Evolutionary conservation across 53 echinoderm and acorn worm genomes (phyloP).

Genomic region (Actinopyga echinites): DNA sequence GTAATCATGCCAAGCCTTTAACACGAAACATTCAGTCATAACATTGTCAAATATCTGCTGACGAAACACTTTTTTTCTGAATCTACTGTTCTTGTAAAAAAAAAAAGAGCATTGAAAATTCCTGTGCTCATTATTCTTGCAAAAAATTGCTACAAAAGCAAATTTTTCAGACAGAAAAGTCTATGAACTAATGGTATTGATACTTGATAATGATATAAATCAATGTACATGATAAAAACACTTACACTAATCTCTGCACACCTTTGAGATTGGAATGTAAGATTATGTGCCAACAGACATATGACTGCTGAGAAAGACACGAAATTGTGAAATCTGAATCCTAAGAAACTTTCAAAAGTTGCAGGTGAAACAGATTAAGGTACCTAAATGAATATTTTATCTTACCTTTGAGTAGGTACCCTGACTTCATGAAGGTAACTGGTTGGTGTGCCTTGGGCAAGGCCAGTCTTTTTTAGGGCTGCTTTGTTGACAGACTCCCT

Average conservation of each 20-base stretch:
- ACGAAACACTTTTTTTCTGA: too few relatives aligned
- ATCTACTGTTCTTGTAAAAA: too few relatives aligned
- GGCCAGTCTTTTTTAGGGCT: constrained; percentile 59
- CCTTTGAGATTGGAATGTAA: neutral
- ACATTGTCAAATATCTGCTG: too few relatives aligned
- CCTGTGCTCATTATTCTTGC: too few relatives aligned
- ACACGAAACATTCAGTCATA: too few relatives aligned
- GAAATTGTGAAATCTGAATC: neutral
- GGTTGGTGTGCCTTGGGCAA: constrained; percentile 83
- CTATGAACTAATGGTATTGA: too few relatives aligned
- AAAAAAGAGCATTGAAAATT: too few relatives aligned
- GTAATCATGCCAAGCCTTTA: too few relatives aligned
- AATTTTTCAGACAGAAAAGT: too few relatives aligned
- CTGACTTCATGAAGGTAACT: constrained; percentile 69
- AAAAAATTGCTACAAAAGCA: too few relatives aligned
- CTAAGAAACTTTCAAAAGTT: neutral
- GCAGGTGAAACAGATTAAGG: neutral
- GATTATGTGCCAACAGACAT: constrained; percentile 23
- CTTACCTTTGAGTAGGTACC: constrained; percentile 65
- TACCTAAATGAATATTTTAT: neutral
- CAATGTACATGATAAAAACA: too few relatives aligned
- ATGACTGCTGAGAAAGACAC: constrained; percentile 27
- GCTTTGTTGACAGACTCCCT: constrained; percentile 64
- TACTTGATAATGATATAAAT: too few relatives aligned
- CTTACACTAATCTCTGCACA: neutral